These are phyloP conservation scores for Baccha elongata DNA, from an alignment of 2,888 invertebrate species.

Conservation along the genomic window DNA sequence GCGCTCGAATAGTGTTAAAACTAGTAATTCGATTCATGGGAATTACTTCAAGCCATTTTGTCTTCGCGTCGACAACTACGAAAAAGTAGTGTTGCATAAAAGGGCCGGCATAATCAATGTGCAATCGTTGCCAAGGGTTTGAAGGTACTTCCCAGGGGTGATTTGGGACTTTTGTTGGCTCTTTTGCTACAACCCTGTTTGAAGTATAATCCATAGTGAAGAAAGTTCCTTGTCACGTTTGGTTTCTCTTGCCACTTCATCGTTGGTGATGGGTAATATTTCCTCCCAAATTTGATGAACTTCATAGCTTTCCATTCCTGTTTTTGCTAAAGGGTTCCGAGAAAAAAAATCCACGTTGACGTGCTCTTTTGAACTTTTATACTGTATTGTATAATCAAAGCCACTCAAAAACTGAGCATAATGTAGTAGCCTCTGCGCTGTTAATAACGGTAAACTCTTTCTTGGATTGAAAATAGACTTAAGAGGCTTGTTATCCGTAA, in stretches of 20 bases:
- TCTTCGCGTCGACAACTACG: slow-evolving; percentile 1
- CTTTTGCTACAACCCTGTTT: neutral
- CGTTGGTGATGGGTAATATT: slow-evolving; percentile 31
- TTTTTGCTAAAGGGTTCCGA: neutral
- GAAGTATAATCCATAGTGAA: neutral
- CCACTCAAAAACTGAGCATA: too few species aligned
- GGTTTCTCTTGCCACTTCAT: slow-evolving; percentile 11
- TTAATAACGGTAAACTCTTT: too few species aligned
- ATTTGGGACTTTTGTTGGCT: neutral
- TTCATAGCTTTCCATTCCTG: neutral
- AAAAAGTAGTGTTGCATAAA: slow-evolving; percentile 50
- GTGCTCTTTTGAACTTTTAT: neutral
- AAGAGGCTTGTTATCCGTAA: too few species aligned
- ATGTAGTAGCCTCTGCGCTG: too few species aligned
- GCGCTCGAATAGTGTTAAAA: too few species aligned
- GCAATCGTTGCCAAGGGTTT: slow-evolving; percentile 40
- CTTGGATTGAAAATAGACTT: too few species aligned
- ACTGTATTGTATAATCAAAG: too few species aligned
- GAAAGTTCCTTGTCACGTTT: slow-evolving; percentile 9
- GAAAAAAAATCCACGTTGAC: neutral
- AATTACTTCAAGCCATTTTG: too few species aligned
- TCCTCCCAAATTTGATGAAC: slow-evolving; percentile 1
- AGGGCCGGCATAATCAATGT: slow-evolving; percentile 57
- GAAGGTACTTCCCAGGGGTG: too few species aligned
- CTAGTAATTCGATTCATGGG: too few species aligned